These are phyloP conservation scores for Xestia ashworthii DNA, from an alignment of 2,888 invertebrate genomes.

Conservation along the genomic window DNA sequence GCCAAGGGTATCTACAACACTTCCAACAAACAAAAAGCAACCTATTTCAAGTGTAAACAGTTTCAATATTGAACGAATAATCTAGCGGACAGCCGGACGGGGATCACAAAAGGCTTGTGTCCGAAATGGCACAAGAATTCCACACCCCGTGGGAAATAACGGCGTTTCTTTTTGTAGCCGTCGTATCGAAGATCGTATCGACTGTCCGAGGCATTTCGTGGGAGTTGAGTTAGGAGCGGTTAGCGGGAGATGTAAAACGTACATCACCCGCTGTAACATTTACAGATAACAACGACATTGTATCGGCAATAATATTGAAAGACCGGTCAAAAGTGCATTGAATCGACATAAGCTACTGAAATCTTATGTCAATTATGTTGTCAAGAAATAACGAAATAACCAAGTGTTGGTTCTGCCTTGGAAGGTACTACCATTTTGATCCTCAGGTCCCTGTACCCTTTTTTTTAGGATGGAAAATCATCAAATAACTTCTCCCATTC, in stretches of 20 bases:
- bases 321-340: background rate
- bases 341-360: background rate
- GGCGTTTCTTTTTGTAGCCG: conserved; percentile 83
- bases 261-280: too few relatives aligned
- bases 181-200: conserved; percentile 83
- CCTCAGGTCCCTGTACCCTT: background rate
- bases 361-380: background rate
- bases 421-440: background rate
- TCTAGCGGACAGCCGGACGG: conserved; percentile 64
- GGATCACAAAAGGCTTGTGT: conserved; percentile 70
- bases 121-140: conserved; percentile 76
- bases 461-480: too few relatives aligned
- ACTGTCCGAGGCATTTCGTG: conserved; percentile 68
- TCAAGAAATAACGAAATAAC: background rate
- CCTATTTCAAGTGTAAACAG: conserved; percentile 56
- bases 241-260: conserved; percentile 31
- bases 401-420: background rate
- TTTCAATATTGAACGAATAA: conserved; percentile 73
- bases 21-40: conserved; percentile 24
- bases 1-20: background rate
- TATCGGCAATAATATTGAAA: background rate
- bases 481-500: too few relatives aligned
- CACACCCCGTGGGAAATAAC: conserved; percentile 88
- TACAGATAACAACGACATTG: background rate
- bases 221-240: conserved; percentile 53